These are phyloP conservation scores for Neodiprion virginianus DNA, from an alignment of 1,140 invertebrate species.

Conservation along the genomic window DNA sequence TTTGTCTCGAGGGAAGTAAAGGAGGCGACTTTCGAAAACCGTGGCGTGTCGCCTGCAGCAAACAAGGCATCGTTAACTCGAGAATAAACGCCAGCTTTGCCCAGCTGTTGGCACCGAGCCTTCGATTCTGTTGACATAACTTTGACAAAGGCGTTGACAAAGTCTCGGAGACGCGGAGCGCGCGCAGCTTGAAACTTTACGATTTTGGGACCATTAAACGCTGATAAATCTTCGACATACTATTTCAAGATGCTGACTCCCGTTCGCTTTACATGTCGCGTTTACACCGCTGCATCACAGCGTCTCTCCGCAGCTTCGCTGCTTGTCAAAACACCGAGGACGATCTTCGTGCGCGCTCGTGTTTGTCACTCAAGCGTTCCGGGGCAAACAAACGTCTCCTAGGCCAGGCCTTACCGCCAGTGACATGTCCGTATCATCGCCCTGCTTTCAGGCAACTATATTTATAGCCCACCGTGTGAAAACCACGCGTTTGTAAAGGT, in stretches of 20 bases:
- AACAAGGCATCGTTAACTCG: slow-evolving; percentile 56
- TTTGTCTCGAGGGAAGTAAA: too few relatives aligned
- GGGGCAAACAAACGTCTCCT: slow-evolving; percentile 46
- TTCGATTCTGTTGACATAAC: slow-evolving; percentile 53
- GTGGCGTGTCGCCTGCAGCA: slow-evolving; percentile 37
- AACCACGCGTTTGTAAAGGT: neutral
- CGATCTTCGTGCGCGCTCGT: slow-evolving; percentile 20
- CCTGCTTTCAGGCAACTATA: neutral
- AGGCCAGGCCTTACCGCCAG: slow-evolving; percentile 32
- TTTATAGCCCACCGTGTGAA: neutral
- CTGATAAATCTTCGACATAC: slow-evolving; percentile 45
- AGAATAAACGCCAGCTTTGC: slow-evolving; percentile 48
- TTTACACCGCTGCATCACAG: neutral
- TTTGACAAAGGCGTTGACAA: slow-evolving; percentile 61
- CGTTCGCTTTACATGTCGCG: too few relatives aligned
- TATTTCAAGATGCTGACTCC: neutral
- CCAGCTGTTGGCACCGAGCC: slow-evolving; percentile 54
- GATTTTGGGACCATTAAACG: slow-evolving; percentile 55
- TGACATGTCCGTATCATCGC: slow-evolving; percentile 38
- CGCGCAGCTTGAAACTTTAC: slow-evolving; percentile 48
- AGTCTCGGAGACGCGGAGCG: slow-evolving; percentile 33
- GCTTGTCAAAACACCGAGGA: slow-evolving; percentile 44
- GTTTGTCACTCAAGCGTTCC: slow-evolving; percentile 10
- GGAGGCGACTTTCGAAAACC: neutral
- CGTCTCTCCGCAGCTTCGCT: slow-evolving; percentile 8